Percentiles rank a stretch among this genome's conserved stretches.
phyloP scores from a whole-genome alignment of 2,797 vertebrate genomes.

The Eulemur rubriventer region DNA sequence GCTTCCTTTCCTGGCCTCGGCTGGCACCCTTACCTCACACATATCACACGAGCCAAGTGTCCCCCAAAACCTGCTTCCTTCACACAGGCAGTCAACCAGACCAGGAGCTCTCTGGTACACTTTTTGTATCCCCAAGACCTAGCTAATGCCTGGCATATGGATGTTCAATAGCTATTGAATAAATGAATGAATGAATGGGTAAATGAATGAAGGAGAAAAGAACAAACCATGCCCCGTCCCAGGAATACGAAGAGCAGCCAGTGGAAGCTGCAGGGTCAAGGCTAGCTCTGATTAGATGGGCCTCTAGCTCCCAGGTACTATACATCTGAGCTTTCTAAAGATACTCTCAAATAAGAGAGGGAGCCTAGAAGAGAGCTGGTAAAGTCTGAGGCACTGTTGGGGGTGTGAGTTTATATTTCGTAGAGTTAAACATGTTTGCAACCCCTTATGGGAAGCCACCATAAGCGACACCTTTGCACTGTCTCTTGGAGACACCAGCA shows the following conservation, averaged over 20 bases:
- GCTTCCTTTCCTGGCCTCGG: not conserved
- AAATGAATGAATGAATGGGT: not conserved
- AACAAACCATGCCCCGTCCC: not conserved
- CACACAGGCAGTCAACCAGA: not conserved
- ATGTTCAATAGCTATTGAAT: not conserved
- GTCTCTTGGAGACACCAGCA: not conserved
- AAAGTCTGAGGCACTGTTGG: not conserved
- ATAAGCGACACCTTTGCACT: not conserved
- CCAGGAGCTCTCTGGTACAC: not conserved
- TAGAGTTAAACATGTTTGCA: not conserved
- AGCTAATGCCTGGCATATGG: not conserved
- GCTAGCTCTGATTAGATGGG: not conserved
- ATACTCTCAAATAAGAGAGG: not conserved
- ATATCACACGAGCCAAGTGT: not conserved
- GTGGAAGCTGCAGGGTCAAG: not conserved
- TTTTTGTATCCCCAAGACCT: not conserved
- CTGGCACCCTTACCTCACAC: too few species aligned
- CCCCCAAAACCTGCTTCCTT: not conserved
- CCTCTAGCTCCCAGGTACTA: not conserved
- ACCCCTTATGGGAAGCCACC: not conserved
- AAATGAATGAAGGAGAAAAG: not conserved
- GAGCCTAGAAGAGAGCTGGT: not conserved
- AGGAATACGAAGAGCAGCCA: not conserved
- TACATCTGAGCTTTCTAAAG: not conserved
- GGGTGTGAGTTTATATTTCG: fast-evolving